phyloP scores from a whole-genome alignment of 2,888 invertebrate species.

The Hemithea aestivaria region DNA sequence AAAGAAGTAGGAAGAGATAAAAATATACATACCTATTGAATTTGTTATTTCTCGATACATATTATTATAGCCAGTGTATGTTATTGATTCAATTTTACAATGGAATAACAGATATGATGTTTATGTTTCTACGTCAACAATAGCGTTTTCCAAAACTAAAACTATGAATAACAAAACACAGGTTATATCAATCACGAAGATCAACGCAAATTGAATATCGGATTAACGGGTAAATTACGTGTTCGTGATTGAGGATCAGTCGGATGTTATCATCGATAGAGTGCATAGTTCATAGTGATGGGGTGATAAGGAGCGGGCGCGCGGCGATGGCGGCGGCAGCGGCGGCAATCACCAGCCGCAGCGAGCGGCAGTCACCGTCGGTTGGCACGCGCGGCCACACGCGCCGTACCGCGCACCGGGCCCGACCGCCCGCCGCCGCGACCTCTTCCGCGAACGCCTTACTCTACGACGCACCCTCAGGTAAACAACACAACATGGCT shows the following conservation, averaged over 20 bases:
- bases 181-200: no score
- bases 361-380: constrained; percentile 66
- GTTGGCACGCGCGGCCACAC: constrained; percentile 71
- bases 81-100: no score
- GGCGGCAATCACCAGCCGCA: constrained; percentile 65
- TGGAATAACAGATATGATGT: no score
- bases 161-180: no score
- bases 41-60: no score
- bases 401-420: constrained; percentile 61
- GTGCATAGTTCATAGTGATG: constrained; percentile 53
- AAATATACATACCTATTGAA: no score
- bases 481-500: constrained; percentile 54
- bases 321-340: constrained; percentile 38
- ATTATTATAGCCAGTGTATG: no score
- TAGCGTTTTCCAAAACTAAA: no score
- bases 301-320: constrained; percentile 58
- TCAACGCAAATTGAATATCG: constrained; percentile 16
- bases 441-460: constrained; percentile 49
- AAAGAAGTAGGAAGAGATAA: no score
- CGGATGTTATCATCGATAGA: constrained; percentile 45
- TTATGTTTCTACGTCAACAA: no score
- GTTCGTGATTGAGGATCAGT: constrained; percentile 18
- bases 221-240: constrained; percentile 22
- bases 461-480: constrained; percentile 51
- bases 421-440: constrained; percentile 47